Conservation (phyloP, 2,113 vertebrate genomes). For the Hippocampus mohnikei region DNA sequence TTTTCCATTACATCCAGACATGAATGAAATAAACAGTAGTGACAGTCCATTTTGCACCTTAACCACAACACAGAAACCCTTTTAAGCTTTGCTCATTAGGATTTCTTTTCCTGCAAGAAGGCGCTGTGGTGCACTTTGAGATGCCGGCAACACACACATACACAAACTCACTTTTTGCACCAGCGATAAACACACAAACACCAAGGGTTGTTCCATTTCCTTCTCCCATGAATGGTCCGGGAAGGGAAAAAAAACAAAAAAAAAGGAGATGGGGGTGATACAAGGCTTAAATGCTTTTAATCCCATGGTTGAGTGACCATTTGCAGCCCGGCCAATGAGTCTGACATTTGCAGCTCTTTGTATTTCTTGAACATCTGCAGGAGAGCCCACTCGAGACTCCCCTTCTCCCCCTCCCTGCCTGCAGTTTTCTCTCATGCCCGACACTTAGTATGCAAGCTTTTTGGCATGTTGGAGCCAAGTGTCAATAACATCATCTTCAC, state of each 20-base stretch:
- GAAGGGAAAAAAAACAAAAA: constrained; percentile 29
- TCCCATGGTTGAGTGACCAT: constrained; percentile 72
- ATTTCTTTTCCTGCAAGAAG: constrained; percentile 57
- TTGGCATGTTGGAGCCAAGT: constrained; percentile 1
- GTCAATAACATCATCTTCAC: constrained; percentile 42
- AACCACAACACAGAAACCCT: constrained; percentile 72
- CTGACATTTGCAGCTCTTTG: constrained; percentile 54
- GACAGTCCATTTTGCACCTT: constrained; percentile 71
- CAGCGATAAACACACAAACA: constrained; percentile 36
- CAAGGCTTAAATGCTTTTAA: constrained; percentile 74
- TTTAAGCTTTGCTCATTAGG: constrained; percentile 69
- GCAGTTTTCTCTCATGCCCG: background rate
- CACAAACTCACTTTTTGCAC: constrained; percentile 40
- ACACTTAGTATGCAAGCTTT: constrained; percentile 48
- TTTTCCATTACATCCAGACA: constrained; percentile 61
- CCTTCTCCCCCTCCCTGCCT: background rate
- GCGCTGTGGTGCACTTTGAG: constrained; percentile 46
- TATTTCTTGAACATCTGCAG: constrained; percentile 51
- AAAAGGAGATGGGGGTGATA: constrained; percentile 30
- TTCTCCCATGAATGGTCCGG: constrained; percentile 52
- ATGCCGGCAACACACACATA: constrained; percentile 41
- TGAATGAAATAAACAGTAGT: constrained; percentile 66
- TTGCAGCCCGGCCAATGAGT: constrained; percentile 58
- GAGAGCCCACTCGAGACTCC: constrained; percentile 12
- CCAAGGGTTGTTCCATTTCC: constrained; percentile 42